A percentile compares a stretch with the other conserved stretches of the same genome.
Evolutionary conservation across 1,140 invertebrate genomes (phyloP).

Genomic region (Phymastichus coffea): DNA sequence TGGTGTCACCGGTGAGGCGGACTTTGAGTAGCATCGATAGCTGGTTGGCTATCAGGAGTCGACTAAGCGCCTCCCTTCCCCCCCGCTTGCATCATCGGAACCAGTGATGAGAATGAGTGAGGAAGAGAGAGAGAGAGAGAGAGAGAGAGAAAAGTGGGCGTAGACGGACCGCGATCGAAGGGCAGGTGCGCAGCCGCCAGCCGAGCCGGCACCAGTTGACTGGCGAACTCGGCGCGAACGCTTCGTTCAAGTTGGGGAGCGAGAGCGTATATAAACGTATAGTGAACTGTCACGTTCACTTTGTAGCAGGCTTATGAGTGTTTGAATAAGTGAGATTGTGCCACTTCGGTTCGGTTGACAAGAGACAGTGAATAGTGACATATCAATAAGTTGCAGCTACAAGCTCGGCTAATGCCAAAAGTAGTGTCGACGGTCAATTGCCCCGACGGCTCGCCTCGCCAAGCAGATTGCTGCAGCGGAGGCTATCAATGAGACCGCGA

Average conservation of each 20-base stretch:
- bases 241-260: conserved; percentile 16
- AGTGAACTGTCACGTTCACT: not conserved
- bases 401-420: not conserved
- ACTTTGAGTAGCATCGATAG: no score
- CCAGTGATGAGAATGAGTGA: no score
- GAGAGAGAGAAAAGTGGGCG: conserved; percentile 19
- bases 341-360: conserved; percentile 15
- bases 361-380: conserved; percentile 22
- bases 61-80: no score
- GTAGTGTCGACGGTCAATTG: not conserved
- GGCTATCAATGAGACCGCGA: not conserved
- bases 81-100: no score
- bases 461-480: not conserved
- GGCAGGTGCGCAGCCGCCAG: conserved; percentile 37
- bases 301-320: not conserved
- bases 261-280: not conserved
- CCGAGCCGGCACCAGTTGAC: conserved; percentile 42
- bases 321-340: conserved; percentile 11
- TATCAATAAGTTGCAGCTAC: conserved; percentile 20
- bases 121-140: not conserved
- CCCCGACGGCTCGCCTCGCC: not conserved
- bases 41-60: no score
- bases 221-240: conserved; percentile 48
- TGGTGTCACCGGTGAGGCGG: no score
- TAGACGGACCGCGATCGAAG: conserved; percentile 32